Conservation (phyloP, 2,113 vertebrate species). For the Albula goreensis region DNA sequence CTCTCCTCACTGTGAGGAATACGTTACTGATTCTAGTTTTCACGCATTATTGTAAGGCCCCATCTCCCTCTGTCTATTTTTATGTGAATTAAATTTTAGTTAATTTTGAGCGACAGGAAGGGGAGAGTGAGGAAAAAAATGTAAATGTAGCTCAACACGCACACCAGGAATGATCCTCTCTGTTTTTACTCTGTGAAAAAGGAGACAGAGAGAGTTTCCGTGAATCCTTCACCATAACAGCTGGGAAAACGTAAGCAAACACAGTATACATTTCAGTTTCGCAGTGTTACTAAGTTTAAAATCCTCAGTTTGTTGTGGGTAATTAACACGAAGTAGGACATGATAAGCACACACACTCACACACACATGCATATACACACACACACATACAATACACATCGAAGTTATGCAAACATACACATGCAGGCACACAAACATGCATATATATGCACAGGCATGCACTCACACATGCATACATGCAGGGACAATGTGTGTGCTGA, state of each 20-base stretch:
- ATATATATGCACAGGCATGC: neutral
- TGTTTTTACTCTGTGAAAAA: neutral
- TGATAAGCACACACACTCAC: slow-evolving; percentile 3
- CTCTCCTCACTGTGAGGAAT: neutral
- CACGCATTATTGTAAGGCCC: neutral
- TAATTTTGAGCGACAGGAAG: neutral
- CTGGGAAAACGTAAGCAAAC: neutral
- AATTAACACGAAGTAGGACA: neutral
- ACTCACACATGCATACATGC: no score
- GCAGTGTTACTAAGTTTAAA: neutral
- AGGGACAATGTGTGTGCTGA: no score
- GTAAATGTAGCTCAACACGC: no score
- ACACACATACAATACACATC: neutral
- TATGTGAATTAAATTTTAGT: neutral
- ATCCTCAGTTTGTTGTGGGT: neutral
- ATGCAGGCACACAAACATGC: slow-evolving; percentile 19
- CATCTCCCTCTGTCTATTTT: neutral
- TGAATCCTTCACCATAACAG: neutral
- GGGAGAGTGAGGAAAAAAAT: neutral
- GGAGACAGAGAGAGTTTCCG: neutral
- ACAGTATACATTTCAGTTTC: neutral
- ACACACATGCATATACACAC: slow-evolving; percentile 7
- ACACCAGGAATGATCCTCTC: no score
- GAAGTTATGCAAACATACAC: neutral
- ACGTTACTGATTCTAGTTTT: neutral